phyloP scores from a whole-genome alignment of 2,888 invertebrate species.

The Prenolepis imparis region DNA sequence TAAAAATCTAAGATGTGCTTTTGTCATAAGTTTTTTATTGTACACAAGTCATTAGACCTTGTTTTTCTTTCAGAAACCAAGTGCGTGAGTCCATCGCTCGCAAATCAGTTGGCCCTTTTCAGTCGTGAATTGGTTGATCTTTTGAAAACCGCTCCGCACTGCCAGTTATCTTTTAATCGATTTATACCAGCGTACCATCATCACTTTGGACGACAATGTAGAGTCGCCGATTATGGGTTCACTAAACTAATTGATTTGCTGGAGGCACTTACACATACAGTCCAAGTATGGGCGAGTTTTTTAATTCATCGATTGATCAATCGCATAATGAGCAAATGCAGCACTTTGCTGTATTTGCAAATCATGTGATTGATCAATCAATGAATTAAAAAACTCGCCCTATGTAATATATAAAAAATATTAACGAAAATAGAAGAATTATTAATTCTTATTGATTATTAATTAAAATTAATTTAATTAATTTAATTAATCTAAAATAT shows the following conservation, averaged over 20 bases:
- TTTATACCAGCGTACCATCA: slow-evolving; percentile 98
- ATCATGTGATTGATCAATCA: no score
- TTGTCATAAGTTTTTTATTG: slow-evolving; percentile 8
- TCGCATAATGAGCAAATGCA: no score
- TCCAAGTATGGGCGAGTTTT: slow-evolving; percentile 93
- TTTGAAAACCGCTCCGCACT: slow-evolving; percentile 93
- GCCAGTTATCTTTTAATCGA: slow-evolving; percentile 93
- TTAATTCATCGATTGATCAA: no score
- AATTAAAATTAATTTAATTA: no score
- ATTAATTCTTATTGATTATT: no score
- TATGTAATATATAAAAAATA: background rate
- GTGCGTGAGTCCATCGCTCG: slow-evolving; percentile 90
- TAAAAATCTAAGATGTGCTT: background rate
- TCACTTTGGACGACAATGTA: slow-evolving; percentile 97
- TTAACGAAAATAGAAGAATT: background rate
- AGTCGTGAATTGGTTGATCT: slow-evolving; percentile 95
- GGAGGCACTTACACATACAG: slow-evolving; percentile 94
- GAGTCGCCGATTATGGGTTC: slow-evolving; percentile 98
- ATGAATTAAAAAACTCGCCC: no score
- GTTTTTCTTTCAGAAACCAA: slow-evolving; percentile 82
- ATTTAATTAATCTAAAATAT: slow-evolving; percentile 4
- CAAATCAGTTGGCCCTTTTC: slow-evolving; percentile 92
- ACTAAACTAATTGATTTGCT: slow-evolving; percentile 96
- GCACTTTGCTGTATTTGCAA: no score
- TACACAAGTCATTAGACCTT: background rate